These are phyloP conservation scores for Panagrolaimus sp. DNA, from an alignment of 1,140 invertebrate species.

Conservation along the genomic window DNA sequence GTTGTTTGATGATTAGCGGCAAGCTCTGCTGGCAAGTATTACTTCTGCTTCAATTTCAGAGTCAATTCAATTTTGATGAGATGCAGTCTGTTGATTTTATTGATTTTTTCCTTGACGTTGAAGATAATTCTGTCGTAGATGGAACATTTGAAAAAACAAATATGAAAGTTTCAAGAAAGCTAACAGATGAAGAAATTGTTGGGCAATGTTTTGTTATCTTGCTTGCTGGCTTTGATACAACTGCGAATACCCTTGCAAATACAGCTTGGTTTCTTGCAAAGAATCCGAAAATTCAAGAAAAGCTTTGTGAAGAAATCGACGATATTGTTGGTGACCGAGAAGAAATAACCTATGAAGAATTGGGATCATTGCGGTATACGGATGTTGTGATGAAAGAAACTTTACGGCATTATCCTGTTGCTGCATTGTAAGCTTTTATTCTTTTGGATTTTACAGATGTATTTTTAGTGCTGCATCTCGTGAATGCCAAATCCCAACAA, in stretches of 20 bases:
- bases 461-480: conserved; percentile 16
- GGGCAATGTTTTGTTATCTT: conserved; percentile 61
- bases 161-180: conserved; percentile 27
- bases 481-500: conserved; percentile 11
- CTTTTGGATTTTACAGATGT: not conserved
- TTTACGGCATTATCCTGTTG: conserved; percentile 16
- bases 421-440: conserved; percentile 1
- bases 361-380: conserved; percentile 2
- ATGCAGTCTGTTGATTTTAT: conserved; percentile 23
- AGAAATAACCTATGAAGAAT: conserved; percentile 14
- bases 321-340: conserved; percentile 52
- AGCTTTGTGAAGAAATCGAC: conserved; percentile 65
- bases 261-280: conserved; percentile 67
- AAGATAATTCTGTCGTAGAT: conserved; percentile 18
- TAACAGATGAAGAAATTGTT: conserved; percentile 60
- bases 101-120: conserved; percentile 30
- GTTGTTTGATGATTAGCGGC: no score
- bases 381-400: conserved; percentile 15
- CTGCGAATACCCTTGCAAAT: conserved; percentile 68
- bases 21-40: no score
- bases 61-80: no score
- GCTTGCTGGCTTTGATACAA: conserved; percentile 69
- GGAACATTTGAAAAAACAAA: not conserved
- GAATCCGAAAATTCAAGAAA: conserved; percentile 65
- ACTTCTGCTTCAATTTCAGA: no score